phyloP scores from a whole-genome alignment of 37 sponge, comb jelly and placozoan genomes.

The Petrosia ficiformis region DNA sequence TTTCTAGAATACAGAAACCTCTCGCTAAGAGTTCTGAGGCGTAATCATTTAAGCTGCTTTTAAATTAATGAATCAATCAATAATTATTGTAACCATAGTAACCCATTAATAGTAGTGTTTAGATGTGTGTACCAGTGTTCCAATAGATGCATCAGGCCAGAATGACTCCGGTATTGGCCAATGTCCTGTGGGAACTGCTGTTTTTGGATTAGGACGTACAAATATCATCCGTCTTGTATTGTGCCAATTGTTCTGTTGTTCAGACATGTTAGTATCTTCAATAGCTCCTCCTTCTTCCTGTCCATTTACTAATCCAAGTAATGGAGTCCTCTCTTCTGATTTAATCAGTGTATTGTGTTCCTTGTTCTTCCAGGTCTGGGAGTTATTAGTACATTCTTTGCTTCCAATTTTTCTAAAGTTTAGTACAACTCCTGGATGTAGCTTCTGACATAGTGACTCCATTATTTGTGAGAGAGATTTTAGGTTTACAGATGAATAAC shows the following conservation, averaged over 20 bases:
- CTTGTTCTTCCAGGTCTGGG: conserved; percentile 21
- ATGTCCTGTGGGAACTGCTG: conserved; percentile 68
- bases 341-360: not conserved
- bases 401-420: conserved; percentile 73
- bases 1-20: too few species aligned
- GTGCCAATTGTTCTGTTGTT: conserved; percentile 38
- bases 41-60: too few species aligned
- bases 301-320: not conserved
- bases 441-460: conserved; percentile 91
- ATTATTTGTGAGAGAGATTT: conserved; percentile 84
- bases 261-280: not conserved
- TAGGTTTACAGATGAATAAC: conserved; percentile 65
- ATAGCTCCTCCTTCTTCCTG: not conserved
- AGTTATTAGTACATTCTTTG: not conserved
- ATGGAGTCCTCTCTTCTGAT: not conserved
- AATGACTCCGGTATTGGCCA: conserved; percentile 99
- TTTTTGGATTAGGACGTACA: conserved; percentile 78
- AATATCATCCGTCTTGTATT: conserved; percentile 80
- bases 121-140: too few species aligned
- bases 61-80: too few species aligned
- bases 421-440: conserved; percentile 94
- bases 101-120: too few species aligned
- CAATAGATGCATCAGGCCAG: conserved; percentile 73
- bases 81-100: too few species aligned
- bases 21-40: too few species aligned